Base-by-base conservation (phyloP, 2,888 invertebrate species). In the Deroplatys truncata region DNA sequence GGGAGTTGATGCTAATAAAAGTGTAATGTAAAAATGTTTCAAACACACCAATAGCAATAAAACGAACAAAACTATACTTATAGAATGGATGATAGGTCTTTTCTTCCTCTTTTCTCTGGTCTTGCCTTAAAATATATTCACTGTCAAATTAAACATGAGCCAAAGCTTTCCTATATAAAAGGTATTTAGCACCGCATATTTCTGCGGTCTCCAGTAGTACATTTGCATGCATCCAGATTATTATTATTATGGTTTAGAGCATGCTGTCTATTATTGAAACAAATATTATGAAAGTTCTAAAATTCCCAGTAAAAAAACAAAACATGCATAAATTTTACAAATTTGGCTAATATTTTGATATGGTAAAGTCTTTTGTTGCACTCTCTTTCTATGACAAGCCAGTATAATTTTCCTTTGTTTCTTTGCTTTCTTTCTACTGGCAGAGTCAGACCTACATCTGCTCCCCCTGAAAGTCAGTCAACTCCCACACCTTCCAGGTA, bases 401-500 rank as follows among this genome's bases (percentile, higher is more conserved):
- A 72, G 56, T 72, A 25, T 72, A 86, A 72, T 56, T 86, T 56
- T 86, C 28, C 87, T 87, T 35, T 87, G 82, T 83, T 87, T 87
- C 82, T 87, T 16, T 83, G 43, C 87, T 43, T 72, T 87, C 87
- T 87, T 72, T 87, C 82, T 82, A 88, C 89, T 90, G 90, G 91
- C 92, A 92, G 92, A 92, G 92, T 91, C 89, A 92, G 92, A 90
- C 92, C 92, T 90, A 91, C 91, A 89, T 91, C 91, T 87, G 90
- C 91, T 85, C 89, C 91, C 88, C 91, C 91, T 90, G 91, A 92
- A 88, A 91, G 91, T 91, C 92, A 92, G 91, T 91, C 92, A 86
- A 91, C 92, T 90, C 92, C 92, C 91, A 92, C 91, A 91, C 91
- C 91, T 90, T 90, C 92, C 91, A 92, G 92, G 92, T 92, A 92